These are phyloP conservation scores for Aradophagus sp. DNA, from an alignment of 1,140 invertebrate species.

Conservation along the genomic window DNA sequence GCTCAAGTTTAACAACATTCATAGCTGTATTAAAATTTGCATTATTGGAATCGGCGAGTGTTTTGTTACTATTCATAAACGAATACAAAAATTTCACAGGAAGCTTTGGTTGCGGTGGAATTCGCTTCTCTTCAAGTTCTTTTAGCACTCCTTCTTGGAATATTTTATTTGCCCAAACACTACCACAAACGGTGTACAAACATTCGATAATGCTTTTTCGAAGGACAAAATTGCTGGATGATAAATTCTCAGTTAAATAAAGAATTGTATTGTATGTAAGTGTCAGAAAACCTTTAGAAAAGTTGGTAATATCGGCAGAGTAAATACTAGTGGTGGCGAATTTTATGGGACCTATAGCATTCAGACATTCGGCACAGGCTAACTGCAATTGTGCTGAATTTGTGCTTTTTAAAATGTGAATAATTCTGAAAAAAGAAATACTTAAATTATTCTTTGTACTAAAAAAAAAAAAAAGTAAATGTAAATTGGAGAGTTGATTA, in stretches of 20 bases:
- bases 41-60: neutral
- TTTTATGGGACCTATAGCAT: constrained; percentile 26
- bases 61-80: constrained; percentile 7
- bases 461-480: too few species aligned
- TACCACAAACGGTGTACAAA: constrained; percentile 18
- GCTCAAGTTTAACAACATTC: constrained; percentile 36
- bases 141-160: neutral
- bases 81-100: constrained; percentile 23
- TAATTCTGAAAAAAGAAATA: constrained; percentile 22
- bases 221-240: constrained; percentile 15
- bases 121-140: constrained; percentile 1
- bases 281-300: constrained; percentile 14
- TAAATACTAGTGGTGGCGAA: constrained; percentile 26
- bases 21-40: constrained; percentile 8
- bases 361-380: constrained; percentile 31
- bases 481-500: too few species aligned
- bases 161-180: constrained; percentile 13
- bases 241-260: constrained; percentile 23
- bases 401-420: constrained; percentile 35
- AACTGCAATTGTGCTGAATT: constrained; percentile 20
- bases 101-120: constrained; percentile 14
- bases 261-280: constrained; percentile 32
- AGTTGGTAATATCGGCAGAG: constrained; percentile 4
- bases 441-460: too few species aligned
- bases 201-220: constrained; percentile 14